Base-by-base conservation (phyloP, 1,140 invertebrate genomes). In the Brachionus plicatilis region DNA sequence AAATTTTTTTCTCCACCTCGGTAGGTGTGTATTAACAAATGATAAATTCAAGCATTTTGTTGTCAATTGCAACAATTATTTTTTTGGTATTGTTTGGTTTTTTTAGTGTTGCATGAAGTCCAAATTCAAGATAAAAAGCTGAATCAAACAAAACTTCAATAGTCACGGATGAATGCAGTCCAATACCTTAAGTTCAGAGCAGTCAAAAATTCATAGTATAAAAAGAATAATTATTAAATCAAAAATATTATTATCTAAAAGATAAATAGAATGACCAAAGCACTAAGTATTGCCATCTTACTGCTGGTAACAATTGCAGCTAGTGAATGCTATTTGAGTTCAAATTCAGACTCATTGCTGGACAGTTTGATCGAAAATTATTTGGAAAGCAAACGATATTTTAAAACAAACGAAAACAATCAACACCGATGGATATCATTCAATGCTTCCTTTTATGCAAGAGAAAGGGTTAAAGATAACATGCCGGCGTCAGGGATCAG, bases 401-500 rank as follows among this genome's bases (percentile, higher is more conserved):
- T 70, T 9, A 66, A 9, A 66, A 27, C 6, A 37, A 37, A 14
- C 12, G 11, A 70, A 37, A 37, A 11, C 12, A 9, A 6, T 14
- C 11, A 66, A 66, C 4, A 17, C 27, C 66, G 11, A 70, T 70
- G 66, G 66, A 37, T 70, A 14, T 37, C 27, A 37, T 70, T 37
- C 27, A 70, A 70, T 37, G 66, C 66, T 14, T 70, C 66, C 37
- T 70, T 70, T 70, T 70, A 70, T 37, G 29, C 66, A 1, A 70
- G 66, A 70, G 66, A 70, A 70, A 37, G 37, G 14, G 37, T 37
- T 9, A 70, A 70, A 37, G 66, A 70, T 14, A 70, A 70, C 12
- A 70, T 70, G 66, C 66, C 66, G n/a, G 66, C 66, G 9, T 70
- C 66, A 37, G 66, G 66, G 9, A 37, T 70, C 29, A 70, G 66